Evolutionary conservation across 2,797 vertebrate species (phyloP), one percentile per base, ranked within the genome.

Genomic region (Liparis tanakae): DNA sequence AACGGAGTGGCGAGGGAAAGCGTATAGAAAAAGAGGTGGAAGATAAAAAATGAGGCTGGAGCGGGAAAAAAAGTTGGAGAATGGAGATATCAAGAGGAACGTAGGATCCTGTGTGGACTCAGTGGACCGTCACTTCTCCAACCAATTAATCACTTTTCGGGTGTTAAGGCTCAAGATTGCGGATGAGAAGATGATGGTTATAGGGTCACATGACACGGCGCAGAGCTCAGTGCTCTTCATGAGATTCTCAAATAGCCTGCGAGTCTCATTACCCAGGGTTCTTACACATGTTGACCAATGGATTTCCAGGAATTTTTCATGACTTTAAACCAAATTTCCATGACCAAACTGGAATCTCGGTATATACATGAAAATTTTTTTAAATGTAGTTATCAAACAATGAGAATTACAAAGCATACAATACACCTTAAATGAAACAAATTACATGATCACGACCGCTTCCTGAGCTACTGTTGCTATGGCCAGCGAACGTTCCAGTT

Each of bases 61-160:
- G 25, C 57, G 55, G 55, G 10, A 56, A 60, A 43, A 78, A 71
- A 85, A 85, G 85, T 82, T 83, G 68, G 70, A 76, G 74, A 89
- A 78, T 69, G 59, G 81, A 86, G 85, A 86, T 66, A 76, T 80
- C 84, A 77, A 77, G 80, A 82, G 67, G 73, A 89, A 78, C 67
- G 80, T 61, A 82, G 89, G 86, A 88, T 82, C 60, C 72, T 67
- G 58, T 82, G 79, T 88, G 86, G 84, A 91, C 84, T 86, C 90
- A 88, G 79, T 70, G 67, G 90, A 94, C 89, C 87, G 87, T 89
- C 90, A 91, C 84, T 86, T 76, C 70, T 80, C 70, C 56, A 72
- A 78, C 64, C 76, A 89, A 90, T 94, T 89, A 89, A 90, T 92
- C 88, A 88, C 79, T 76, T 70, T 91, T 90, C 86, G 76, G 64